These are phyloP conservation scores for Trichogramma dendrolimi DNA, from an alignment of 2,888 invertebrate species.

Conservation along the genomic window DNA sequence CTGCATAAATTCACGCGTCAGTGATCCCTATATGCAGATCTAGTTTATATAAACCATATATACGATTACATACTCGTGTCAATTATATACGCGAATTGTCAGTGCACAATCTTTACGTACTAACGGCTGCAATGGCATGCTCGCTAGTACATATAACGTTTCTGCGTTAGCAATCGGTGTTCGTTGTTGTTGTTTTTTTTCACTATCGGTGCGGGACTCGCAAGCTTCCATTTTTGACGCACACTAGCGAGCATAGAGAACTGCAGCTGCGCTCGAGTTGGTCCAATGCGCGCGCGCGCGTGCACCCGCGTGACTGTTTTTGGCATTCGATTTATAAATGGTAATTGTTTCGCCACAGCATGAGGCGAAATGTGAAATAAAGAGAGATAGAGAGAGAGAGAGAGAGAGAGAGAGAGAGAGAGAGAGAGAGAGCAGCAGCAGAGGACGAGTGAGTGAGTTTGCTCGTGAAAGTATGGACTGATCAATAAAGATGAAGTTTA, in stretches of 20 bases:
- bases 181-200: too few relatives aligned
- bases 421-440: constrained; percentile 1
- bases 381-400: constrained; percentile 7
- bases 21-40: too few relatives aligned
- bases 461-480: neutral
- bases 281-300: neutral
- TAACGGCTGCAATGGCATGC: too few relatives aligned
- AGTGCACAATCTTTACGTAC: too few relatives aligned
- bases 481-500: too few relatives aligned
- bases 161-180: too few relatives aligned
- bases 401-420: neutral
- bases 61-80: too few relatives aligned
- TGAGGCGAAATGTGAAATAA: constrained; percentile 7
- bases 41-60: too few relatives aligned
- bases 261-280: neutral
- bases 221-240: too few relatives aligned
- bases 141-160: too few relatives aligned
- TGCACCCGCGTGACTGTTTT: neutral
- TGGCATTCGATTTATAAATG: neutral
- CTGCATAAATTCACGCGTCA: too few relatives aligned
- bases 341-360: neutral
- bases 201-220: too few relatives aligned
- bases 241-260: neutral
- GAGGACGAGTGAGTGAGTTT: neutral
- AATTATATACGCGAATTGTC: neutral